Percentiles rank a stretch among this genome's conserved stretches.
phyloP scores from a whole-genome alignment of 2,888 invertebrate species.

The Lasioglossum morio region DNA sequence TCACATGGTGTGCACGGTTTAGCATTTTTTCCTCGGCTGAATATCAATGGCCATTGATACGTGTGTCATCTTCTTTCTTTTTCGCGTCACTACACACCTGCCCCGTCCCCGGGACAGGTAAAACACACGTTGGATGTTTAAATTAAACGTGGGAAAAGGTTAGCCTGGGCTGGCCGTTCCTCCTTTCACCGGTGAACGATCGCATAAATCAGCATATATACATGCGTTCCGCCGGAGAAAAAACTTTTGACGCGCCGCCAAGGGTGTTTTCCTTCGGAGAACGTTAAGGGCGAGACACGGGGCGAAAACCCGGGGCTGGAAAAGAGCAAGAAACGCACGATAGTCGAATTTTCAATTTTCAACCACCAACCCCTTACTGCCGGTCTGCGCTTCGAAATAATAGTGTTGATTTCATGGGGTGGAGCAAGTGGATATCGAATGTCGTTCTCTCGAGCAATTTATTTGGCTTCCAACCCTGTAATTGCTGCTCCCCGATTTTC shows the following conservation, averaged over 20 bases:
- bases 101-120: constrained; percentile 61
- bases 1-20: constrained; percentile 28
- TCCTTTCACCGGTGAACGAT: constrained; percentile 72
- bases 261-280: constrained; percentile 67
- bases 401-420: constrained; percentile 43
- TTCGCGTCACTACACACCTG: constrained; percentile 70
- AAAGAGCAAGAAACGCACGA: constrained; percentile 58
- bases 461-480: neutral
- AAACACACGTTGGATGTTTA: constrained; percentile 58
- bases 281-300: constrained; percentile 67
- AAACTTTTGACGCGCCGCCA: constrained; percentile 76
- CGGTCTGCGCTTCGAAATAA: constrained; percentile 32
- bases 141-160: constrained; percentile 70
- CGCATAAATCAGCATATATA: constrained; percentile 83
- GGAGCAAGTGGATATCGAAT: constrained; percentile 61
- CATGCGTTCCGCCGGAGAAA: constrained; percentile 79
- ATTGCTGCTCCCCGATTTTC: neutral
- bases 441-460: constrained; percentile 32
- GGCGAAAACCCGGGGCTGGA: constrained; percentile 53
- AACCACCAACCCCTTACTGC: constrained; percentile 21
- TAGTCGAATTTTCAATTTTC: constrained; percentile 50
- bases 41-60: constrained; percentile 66
- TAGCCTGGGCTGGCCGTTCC: constrained; percentile 59
- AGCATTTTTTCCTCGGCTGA: constrained; percentile 52
- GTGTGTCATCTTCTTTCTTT: constrained; percentile 66